Percentiles rank a stretch among this genome's conserved stretches.
Conservation (phyloP, 2,888 invertebrate species). For the Nemotelus pantherinus region DNA sequence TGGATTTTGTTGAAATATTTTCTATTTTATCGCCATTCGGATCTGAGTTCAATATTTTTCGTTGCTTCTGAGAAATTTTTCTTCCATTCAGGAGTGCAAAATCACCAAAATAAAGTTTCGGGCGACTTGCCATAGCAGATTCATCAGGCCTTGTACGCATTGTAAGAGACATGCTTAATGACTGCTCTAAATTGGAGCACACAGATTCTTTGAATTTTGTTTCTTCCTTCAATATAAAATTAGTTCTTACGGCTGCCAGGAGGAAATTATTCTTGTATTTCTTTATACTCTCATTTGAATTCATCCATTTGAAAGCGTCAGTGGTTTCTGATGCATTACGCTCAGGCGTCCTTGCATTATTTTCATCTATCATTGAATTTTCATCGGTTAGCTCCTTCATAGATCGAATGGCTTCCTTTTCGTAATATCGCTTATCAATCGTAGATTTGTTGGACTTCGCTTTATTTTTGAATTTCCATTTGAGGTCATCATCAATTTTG, state of each 20-base stretch:
- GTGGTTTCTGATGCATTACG: too few species aligned
- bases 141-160: too few species aligned
- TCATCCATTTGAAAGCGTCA: slow-evolving; percentile 60
- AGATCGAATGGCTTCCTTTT: slow-evolving; percentile 61
- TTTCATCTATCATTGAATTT: too few species aligned
- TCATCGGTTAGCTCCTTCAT: too few species aligned
- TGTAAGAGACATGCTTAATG: too few species aligned
- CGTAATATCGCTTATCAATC: slow-evolving; percentile 59
- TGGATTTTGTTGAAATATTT: slow-evolving; percentile 52
- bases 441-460: slow-evolving; percentile 53
- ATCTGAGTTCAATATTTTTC: slow-evolving; percentile 67
- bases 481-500: slow-evolving; percentile 61
- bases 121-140: too few species aligned
- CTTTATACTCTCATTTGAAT: slow-evolving; percentile 61
- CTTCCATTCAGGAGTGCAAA: slow-evolving; percentile 57
- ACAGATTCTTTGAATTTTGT: slow-evolving; percentile 63
- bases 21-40: slow-evolving; percentile 50
- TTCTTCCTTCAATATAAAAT: slow-evolving; percentile 66
- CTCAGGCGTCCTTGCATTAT: too few species aligned
- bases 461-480: slow-evolving; percentile 46
- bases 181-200: too few species aligned
- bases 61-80: slow-evolving; percentile 70
- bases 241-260: slow-evolving; percentile 53
- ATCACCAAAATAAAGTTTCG: slow-evolving; percentile 59
- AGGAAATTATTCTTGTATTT: slow-evolving; percentile 62